Evolutionary conservation across 2,888 invertebrate genomes (phyloP), one percentile per base, ranked within the genome.

Genomic region (Cyrtodaria siliqua): DNA sequence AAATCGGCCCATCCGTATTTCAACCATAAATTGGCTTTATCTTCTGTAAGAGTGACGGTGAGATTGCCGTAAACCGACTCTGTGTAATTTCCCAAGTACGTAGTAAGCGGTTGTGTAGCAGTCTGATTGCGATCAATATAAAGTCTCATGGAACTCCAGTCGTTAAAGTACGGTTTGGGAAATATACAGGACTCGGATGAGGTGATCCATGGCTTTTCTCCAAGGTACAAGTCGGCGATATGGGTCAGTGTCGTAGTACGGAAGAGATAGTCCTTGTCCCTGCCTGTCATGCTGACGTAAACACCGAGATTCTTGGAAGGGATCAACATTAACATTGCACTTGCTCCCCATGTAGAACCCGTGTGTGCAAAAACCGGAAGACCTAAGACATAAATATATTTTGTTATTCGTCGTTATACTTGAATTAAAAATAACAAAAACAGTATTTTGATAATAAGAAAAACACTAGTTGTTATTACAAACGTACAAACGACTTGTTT

Each of bases 201-300:
- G 74, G 88, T 86, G n/a, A 90, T 52, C 87, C 87, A 90, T 1
- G 88, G 86, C 9, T 75, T 60, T 52, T 79, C 75, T 4, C 83
- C 87, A 55, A 87, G 52, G 16, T 85, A 52, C 8, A 84, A 52
- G 75, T 89, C n/a, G n/a, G n/a, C n/a, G n/a, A n/a, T n/a, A n/a
- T n/a, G n/a, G n/a, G n/a, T n/a, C 89, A 16, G 83, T 23, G 88
- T 66, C n/a, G 75, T 69, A 9, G 60, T 63, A n/a, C 85, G 82
- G 38, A 75, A 79, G 26, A 44, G 24, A 55, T 81, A 79, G 42
- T 76, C 70, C 8, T 23, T 20, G 40, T 87, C 86, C 6, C 16
- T 27, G 2, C 86, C 86, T 6, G 73, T 77, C 29, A 84, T 64
- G 53, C 79, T 63, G 12, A 76, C 74, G 73, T 78, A 82, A 20